Evolutionary conservation across 2,888 invertebrate species (phyloP).

Genomic region (Heliconius ethilla): DNA sequence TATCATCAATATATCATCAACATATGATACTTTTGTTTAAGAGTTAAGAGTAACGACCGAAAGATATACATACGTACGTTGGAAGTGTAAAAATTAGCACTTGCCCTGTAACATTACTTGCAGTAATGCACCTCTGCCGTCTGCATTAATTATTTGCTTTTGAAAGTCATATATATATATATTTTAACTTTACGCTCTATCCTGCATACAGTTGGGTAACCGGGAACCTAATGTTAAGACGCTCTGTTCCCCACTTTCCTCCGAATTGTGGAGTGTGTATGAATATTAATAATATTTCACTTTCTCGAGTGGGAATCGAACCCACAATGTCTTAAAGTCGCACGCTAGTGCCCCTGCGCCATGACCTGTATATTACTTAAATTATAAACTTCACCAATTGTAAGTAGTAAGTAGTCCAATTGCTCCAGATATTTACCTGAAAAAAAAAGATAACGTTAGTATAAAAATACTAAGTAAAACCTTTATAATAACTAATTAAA

Average conservation of each 20-base stretch:
- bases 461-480: not conserved
- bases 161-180: not conserved
- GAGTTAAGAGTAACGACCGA: slow-evolving; percentile 31
- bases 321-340: too few relatives aligned
- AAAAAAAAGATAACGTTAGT: slow-evolving; percentile 46
- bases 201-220: too few relatives aligned
- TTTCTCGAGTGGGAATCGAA: too few relatives aligned
- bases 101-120: slow-evolving; percentile 23
- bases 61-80: slow-evolving; percentile 25
- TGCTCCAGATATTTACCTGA: slow-evolving; percentile 53
- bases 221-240: too few relatives aligned
- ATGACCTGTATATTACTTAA: not conserved
- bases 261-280: too few relatives aligned
- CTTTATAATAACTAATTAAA: not conserved
- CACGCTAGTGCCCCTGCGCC: too few relatives aligned
- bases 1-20: too few relatives aligned
- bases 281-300: too few relatives aligned
- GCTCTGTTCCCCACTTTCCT: too few relatives aligned
- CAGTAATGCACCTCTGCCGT: not conserved
- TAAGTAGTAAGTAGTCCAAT: not conserved
- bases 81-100: slow-evolving; percentile 42
- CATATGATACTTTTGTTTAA: not conserved
- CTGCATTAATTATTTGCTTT: not conserved
- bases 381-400: slow-evolving; percentile 10
- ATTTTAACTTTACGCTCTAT: too few relatives aligned